Base-by-base conservation (phyloP, 2,888 invertebrate genomes). In the Melanargia galathea region DNA sequence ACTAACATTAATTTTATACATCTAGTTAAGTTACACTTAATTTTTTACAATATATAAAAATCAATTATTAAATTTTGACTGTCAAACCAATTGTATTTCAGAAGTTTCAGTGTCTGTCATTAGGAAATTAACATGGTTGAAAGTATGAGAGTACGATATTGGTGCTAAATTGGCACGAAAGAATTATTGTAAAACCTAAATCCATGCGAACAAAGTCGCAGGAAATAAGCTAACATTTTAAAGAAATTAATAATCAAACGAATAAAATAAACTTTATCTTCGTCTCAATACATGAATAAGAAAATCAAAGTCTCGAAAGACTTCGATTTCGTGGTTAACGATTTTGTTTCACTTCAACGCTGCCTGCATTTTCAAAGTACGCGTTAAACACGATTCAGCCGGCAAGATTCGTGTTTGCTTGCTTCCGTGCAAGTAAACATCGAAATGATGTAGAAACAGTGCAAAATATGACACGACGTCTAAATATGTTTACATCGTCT, bases 401-500 rank as follows among this genome's bases (percentile, higher is more conserved):
- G 43, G 60, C 51, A 63, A 62, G 60, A 55, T 58, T 48, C 40
- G 22, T 64, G 66, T 68, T 69, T 66, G 64, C 63, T 66, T 63
- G 40, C 61, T 67, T 54, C 64, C 58, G 68, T 69, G 62, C 66
- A 69, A 71, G 63, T 68, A 73, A 73, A 71, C 71, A 73, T 65
- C 64, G 67, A 69, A 71, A 74, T 69, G 64, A 74, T 68, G 71
- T 69, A 67, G 67, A 65, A 70, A 71, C 69, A 72, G 65, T 64
- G 67, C 70, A 74, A 79, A 78, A 75, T 76, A 74, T 74, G 72
- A 72, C 68, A 71, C 69, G 74, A 74, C 75, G 74, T 71, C 65
- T 69, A 71, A 75, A 77, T 74, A 74, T 77, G 75, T 79, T 80
- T 78, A 77, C 76, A 69, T 63, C 67, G 61, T 66, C 71, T 75